These are phyloP conservation scores for Budorcas taxicolor DNA, from an alignment of 2,113 vertebrate species.

Conservation along the genomic window DNA sequence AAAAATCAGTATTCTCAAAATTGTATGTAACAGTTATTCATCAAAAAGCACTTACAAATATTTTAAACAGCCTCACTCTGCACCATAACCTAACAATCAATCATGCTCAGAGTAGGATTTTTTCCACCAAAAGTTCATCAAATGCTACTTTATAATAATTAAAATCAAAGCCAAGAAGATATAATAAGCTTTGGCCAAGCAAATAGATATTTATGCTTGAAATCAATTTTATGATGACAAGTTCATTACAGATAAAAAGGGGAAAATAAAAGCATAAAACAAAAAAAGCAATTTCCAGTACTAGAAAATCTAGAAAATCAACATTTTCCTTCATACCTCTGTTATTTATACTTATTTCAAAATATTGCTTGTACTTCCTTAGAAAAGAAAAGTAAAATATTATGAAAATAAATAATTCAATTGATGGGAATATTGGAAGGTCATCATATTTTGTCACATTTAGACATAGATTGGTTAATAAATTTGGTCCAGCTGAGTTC, in stretches of 20 bases:
- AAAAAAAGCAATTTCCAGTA: neutral
- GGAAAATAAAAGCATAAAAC: neutral
- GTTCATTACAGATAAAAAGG: neutral
- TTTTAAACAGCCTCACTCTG: constrained; percentile 57
- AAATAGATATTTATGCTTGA: constrained; percentile 36
- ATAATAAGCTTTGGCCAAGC: neutral
- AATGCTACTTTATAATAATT: constrained; percentile 37
- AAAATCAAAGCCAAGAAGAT: constrained; percentile 56
- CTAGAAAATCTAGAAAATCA: neutral
- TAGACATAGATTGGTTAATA: neutral
- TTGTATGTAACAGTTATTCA: constrained; percentile 55
- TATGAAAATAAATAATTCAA: neutral
- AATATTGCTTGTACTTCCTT: neutral
- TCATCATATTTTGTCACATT: neutral
- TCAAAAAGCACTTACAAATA: constrained; percentile 39
- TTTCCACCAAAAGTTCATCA: neutral
- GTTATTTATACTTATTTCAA: neutral
- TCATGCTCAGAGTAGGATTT: constrained; percentile 2
- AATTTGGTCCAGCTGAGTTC: neutral
- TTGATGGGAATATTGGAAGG: neutral
- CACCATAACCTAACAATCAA: constrained; percentile 9
- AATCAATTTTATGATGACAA: neutral
- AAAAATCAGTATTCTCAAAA: constrained; percentile 55
- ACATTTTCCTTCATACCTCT: neutral
- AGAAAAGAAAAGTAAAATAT: neutral